Evolutionary conservation across 2,113 vertebrate species (phyloP), one percentile per base, ranked within the genome.

Genomic region (Myotis brandtii): DNA sequence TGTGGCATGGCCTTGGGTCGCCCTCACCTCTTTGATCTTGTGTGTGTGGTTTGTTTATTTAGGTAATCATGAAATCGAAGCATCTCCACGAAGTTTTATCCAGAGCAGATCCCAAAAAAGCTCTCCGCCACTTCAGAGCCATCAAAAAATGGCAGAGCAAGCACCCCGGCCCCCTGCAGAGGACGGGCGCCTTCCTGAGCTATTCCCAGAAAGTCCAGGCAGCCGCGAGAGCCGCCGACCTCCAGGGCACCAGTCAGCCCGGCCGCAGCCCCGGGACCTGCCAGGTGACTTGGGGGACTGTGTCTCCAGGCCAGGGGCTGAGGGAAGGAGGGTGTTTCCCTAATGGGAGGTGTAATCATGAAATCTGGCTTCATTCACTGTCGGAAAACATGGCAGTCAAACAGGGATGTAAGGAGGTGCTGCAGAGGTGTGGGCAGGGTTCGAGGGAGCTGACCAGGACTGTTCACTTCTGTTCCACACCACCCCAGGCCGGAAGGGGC

Each of bases 51-150:
- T 40, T 16, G 86, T 93, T 82, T 73, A 43, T 90, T 3, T 20
- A 99, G 99, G 99, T 99, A 9, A 99, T 99, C 93, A 98, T 98
- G 96, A 99, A 98, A 94, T 98, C 98, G 1, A 99, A 99, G 89
- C 98, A 97, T 43, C 98, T 99, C 95, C 99, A 99, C 91, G 98
- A 99, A 96, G 98, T 99, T 77, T 96, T 99, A 86, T 94, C 98
- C 21, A 99, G 97, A 97, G 98, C 99, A 98, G 99, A 99, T 79
- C 97, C 98, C 75, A 93, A 98, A 37, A 98, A 98, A 40, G 99
- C 99, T 34, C 96, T 76, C 9, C 96, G 89, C 27, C 99, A 99
- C 94, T 99, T 99, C 97, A 98, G 96, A 91, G 98, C 99, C 96
- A 98, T 99, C 93, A 98, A 98, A 95, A 99, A 98, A 89, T 99